A percentile compares a stretch with the other conserved stretches of the same genome.
These are phyloP conservation scores for Amorpha juglandis DNA, from an alignment of 2,888 invertebrate genomes.

Conservation along the genomic window DNA sequence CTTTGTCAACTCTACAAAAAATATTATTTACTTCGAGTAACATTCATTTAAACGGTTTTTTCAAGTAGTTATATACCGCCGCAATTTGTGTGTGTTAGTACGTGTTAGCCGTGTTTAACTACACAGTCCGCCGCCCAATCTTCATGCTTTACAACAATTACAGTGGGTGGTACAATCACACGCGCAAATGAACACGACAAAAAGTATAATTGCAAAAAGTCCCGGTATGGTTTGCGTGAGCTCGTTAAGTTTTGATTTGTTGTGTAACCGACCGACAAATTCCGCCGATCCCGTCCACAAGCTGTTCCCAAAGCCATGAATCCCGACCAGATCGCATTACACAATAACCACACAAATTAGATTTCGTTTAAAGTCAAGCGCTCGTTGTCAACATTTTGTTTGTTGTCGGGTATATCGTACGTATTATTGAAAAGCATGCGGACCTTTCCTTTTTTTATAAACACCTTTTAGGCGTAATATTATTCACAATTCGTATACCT, in stretches of 20 bases:
- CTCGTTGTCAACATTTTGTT: constrained; percentile 76
- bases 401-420: constrained; percentile 75
- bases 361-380: constrained; percentile 83
- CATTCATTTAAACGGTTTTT: constrained; percentile 65
- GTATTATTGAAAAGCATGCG: constrained; percentile 74
- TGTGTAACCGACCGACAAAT: constrained; percentile 82
- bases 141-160: constrained; percentile 54
- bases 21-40: constrained; percentile 55
- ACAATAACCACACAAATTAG: constrained; percentile 84
- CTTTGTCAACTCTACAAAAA: constrained; percentile 52
- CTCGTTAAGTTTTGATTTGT: constrained; percentile 83
- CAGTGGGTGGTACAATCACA: constrained; percentile 72
- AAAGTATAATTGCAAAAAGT: constrained; percentile 62
- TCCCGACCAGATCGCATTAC: constrained; percentile 72
- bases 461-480: neutral
- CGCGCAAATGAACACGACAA: constrained; percentile 65
- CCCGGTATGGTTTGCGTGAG: constrained; percentile 67
- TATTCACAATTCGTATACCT: neutral
- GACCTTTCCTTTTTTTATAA: constrained; percentile 35
- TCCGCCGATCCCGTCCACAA: constrained; percentile 64
- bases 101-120: constrained; percentile 37
- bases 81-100: constrained; percentile 40
- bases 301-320: constrained; percentile 61
- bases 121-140: constrained; percentile 40
- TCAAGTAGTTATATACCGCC: constrained; percentile 24